Conservation (phyloP, 2,888 invertebrate species). For the Chrysolina oricalcia region DNA sequence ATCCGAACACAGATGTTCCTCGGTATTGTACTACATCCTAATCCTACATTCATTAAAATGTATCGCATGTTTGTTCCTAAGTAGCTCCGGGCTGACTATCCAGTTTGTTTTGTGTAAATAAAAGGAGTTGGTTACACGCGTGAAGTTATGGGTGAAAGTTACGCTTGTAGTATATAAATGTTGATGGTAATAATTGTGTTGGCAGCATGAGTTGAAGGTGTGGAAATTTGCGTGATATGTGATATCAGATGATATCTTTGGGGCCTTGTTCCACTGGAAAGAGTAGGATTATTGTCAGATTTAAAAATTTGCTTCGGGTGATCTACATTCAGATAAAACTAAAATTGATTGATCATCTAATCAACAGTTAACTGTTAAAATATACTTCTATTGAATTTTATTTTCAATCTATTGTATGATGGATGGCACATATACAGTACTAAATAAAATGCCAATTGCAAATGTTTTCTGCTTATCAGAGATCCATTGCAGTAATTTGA, state of each 20-base stretch:
- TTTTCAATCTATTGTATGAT: no score
- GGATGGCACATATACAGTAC: no score
- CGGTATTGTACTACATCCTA: slow-evolving; percentile 44
- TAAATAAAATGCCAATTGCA: no score
- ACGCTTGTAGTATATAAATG: slow-evolving; percentile 1
- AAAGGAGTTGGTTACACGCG: slow-evolving; percentile 27
- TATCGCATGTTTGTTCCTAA: slow-evolving; percentile 50
- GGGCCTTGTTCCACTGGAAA: not conserved
- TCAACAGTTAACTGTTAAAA: no score
- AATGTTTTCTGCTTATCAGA: no score
- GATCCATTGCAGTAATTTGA: no score
- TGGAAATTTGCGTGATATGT: not conserved
- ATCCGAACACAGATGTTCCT: slow-evolving; percentile 36
- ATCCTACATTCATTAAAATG: slow-evolving; percentile 54
- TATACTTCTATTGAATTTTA: no score
- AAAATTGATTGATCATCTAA: no score
- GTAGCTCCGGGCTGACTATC: slow-evolving; percentile 37
- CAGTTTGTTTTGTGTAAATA: slow-evolving; percentile 47
- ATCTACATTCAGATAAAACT: no score
- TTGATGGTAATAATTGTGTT: slow-evolving; percentile 6
- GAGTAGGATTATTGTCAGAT: not conserved
- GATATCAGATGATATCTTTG: not conserved
- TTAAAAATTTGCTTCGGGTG: no score
- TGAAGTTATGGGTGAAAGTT: slow-evolving; percentile 22
- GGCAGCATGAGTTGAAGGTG: not conserved